phyloP scores from a whole-genome alignment of 2,113 vertebrate species.

The Aythya baeri region DNA sequence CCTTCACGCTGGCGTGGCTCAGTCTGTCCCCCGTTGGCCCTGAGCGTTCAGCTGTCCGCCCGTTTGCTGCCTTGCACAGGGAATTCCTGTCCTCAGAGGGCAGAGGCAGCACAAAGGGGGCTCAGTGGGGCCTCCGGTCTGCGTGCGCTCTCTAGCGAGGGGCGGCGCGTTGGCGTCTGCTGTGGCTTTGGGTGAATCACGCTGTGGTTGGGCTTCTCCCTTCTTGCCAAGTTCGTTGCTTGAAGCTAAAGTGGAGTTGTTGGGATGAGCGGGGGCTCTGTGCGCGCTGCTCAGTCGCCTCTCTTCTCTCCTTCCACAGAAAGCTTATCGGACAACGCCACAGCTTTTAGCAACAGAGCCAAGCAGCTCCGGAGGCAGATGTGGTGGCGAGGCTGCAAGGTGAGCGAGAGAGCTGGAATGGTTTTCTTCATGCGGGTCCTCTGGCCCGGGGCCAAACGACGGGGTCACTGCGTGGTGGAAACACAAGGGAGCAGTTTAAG shows the following conservation, averaged over 20 bases:
- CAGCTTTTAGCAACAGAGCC: constrained; percentile 97
- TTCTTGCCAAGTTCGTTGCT: neutral
- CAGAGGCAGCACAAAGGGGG: neutral
- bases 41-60: neutral
- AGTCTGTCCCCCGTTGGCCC: neutral
- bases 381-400: constrained; percentile 98
- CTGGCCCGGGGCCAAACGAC: neutral
- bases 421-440: neutral
- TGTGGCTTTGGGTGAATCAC: neutral
- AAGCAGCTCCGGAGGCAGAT: constrained; percentile 96
- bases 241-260: neutral
- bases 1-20: neutral
- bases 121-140: neutral
- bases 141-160: neutral
- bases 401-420: constrained; percentile 54
- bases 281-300: neutral
- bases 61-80: neutral
- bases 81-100: neutral
- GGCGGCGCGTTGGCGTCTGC: neutral
- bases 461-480: neutral
- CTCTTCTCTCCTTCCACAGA: constrained; percentile 78
- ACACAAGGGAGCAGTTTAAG: neutral
- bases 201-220: neutral
- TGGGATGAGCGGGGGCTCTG: neutral
- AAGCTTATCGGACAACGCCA: constrained; percentile 96